These are phyloP conservation scores for Leptocoma aspasia DNA, from an alignment of 2,113 vertebrate species.

Conservation along the genomic window DNA sequence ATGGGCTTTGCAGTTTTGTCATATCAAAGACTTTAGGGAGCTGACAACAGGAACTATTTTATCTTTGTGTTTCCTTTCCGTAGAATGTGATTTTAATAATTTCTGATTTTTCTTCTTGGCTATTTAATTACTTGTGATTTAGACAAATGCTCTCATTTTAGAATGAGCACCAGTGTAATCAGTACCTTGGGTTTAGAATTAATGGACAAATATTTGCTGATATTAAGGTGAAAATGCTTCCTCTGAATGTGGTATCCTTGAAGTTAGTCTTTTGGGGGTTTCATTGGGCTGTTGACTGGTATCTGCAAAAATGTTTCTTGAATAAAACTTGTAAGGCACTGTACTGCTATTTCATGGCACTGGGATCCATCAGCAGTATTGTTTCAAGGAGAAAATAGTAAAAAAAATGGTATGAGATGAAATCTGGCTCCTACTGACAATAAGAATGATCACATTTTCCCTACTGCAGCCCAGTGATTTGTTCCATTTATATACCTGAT, in stretches of 20 bases:
- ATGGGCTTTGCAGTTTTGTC: not conserved
- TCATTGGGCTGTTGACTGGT: not conserved
- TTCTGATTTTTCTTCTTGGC: not conserved
- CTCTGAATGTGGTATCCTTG: not conserved
- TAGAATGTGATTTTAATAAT: not conserved
- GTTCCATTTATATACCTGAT: not conserved
- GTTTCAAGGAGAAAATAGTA: not conserved
- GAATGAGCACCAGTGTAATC: not conserved
- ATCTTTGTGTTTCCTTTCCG: not conserved
- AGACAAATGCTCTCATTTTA: not conserved
- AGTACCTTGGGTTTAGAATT: not conserved
- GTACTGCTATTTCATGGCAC: not conserved
- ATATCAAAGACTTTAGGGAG: not conserved
- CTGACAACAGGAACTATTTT: not conserved
- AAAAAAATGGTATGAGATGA: not conserved
- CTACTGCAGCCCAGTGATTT: not conserved
- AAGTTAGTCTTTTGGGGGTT: not conserved
- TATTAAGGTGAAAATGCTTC: not conserved
- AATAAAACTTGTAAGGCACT: not conserved
- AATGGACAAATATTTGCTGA: not conserved
- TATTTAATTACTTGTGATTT: not conserved
- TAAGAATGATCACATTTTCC: rapidly evolving
- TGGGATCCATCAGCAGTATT: not conserved
- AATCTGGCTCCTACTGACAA: not conserved
- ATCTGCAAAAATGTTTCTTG: not conserved